Evolutionary conservation across 2,797 vertebrate species (phyloP), one percentile per base, ranked within the genome.

Genomic region (Falco columbarius): DNA sequence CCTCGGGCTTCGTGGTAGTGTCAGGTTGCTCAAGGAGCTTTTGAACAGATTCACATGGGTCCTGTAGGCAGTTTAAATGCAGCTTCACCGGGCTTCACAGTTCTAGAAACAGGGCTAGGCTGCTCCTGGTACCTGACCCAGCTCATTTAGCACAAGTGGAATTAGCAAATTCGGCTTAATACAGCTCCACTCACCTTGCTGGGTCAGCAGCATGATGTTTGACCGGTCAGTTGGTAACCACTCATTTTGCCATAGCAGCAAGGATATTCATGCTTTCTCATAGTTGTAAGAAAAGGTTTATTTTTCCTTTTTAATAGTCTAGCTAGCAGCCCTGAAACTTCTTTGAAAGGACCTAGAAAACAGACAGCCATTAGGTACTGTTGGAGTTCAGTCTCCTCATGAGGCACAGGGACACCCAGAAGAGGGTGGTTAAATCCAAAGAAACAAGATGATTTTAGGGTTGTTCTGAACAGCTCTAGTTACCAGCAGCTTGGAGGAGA

Each of bases 91-190:
- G 59, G 40, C 46, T 70, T 81, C 51, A 8, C 42, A 36, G 38
- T 92, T 89, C 70, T 61, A 63, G 27, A 65, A 62, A 38, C 9
- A 26, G 58, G 24, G 14, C 38, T 18, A 4, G 81, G 52, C 44
- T 92, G 56, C 75, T 87, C 24, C 46, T 51, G 40, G 42, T 66
- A 22, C 61, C 34, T 58, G 38, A 36, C 73, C 58, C 59, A 67
- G 76, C 62, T 86, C 27, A 46, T 79, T 79, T 42, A 75, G 86
- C 51, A n/a, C 21, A 55, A 66, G 47, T 40, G 59, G 70, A 82
- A 84, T 90, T 76, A 79, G 76, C 42, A 90, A 86, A 94, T 61
- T 91, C 72, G 90, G 24, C 24, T 80, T 65, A 32, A 54, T 81
- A 51, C 7, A 15, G 38, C 58, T 79, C 30, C 0, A 1, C 67